These are phyloP conservation scores for Bombus polaris DNA, from an alignment of 1,140 invertebrate genomes.

Conservation along the genomic window DNA sequence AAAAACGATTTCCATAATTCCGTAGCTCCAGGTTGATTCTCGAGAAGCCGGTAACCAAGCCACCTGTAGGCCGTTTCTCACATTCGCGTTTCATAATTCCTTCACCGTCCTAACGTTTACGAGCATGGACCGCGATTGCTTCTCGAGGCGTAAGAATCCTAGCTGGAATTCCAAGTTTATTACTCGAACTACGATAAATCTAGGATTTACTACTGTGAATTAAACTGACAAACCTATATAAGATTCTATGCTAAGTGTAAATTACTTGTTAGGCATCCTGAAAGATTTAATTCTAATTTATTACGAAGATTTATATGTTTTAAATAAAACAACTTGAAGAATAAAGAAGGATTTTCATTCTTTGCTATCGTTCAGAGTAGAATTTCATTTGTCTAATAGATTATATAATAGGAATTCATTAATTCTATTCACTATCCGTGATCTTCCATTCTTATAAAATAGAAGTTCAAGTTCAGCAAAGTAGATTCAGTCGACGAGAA, in stretches of 20 bases:
- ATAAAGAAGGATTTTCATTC: too few relatives aligned
- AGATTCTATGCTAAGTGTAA: not conserved
- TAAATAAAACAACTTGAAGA: too few relatives aligned
- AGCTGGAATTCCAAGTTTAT: not conserved
- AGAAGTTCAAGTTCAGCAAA: not conserved
- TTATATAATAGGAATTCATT: not conserved
- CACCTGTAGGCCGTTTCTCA: conserved; percentile 53
- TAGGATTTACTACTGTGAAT: conserved; percentile 9
- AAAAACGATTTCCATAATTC: conserved; percentile 50
- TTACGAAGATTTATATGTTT: too few relatives aligned
- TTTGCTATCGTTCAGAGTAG: not conserved
- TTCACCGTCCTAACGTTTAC: conserved; percentile 46
- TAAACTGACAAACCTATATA: not conserved
- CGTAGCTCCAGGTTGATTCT: conserved; percentile 18
- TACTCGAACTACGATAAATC: conserved; percentile 12
- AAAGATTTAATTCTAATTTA: too few relatives aligned
- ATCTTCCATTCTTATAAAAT: not conserved
- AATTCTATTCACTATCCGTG: not conserved
- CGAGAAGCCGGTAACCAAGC: conserved; percentile 31
- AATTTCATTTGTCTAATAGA: not conserved
- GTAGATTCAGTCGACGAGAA: not conserved
- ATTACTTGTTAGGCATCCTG: too few relatives aligned
- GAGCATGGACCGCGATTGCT: conserved; percentile 14
- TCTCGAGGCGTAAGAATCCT: conserved; percentile 17
- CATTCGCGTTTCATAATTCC: conserved; percentile 62